These are phyloP conservation scores for Thyatira batis DNA, from an alignment of 2,888 invertebrate species.

Conservation along the genomic window DNA sequence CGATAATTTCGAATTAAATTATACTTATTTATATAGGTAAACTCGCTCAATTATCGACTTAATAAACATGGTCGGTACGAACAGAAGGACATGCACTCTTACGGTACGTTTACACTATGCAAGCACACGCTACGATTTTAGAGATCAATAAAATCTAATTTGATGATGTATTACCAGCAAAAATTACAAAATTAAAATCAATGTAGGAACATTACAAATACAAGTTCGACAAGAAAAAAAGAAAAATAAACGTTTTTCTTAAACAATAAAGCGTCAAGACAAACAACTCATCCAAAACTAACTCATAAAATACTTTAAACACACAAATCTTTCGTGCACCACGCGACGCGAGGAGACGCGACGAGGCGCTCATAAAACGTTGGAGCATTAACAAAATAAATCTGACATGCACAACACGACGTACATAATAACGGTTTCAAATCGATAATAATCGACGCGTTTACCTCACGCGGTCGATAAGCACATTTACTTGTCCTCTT, in stretches of 20 bases:
- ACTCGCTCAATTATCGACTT: neutral
- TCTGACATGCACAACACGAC: neutral
- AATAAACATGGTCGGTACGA: neutral
- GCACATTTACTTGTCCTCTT: conserved; percentile 13
- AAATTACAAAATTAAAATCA: neutral
- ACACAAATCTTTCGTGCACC: neutral
- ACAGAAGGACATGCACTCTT: neutral
- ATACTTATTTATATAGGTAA: neutral
- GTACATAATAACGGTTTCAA: conserved; percentile 12
- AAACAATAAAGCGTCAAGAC: neutral
- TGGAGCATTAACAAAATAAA: neutral
- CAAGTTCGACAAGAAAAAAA: neutral
- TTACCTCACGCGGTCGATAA: conserved; percentile 20
- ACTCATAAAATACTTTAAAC: neutral
- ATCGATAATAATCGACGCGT: conserved; percentile 21
- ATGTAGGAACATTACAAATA: neutral
- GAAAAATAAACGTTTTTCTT: neutral
- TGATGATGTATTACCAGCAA: neutral
- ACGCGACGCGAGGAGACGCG: neutral
- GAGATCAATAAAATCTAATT: neutral
- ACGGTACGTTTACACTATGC: neutral
- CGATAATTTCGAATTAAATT: neutral
- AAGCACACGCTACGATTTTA: neutral
- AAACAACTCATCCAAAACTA: neutral
- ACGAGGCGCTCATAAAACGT: neutral